phyloP scores from a whole-genome alignment of 1,140 invertebrate species.

The Metaphire vulgaris region DNA sequence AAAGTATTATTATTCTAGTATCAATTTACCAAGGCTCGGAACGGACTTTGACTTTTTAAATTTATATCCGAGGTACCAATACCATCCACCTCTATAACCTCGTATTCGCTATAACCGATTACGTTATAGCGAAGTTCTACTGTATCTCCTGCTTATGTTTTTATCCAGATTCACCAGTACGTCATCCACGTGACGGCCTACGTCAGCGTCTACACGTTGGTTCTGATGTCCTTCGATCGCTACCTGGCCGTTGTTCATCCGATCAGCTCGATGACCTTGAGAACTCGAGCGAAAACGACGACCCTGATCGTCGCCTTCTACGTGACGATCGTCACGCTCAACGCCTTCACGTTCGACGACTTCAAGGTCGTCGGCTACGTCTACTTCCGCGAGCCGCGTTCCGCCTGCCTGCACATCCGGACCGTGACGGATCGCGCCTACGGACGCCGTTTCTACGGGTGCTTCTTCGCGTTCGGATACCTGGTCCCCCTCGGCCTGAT shows the following conservation, averaged over 20 bases:
- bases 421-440: background rate
- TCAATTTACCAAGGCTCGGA: no score
- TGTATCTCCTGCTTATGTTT: no score
- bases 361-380: conserved; percentile 67
- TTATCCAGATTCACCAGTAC: conserved; percentile 79
- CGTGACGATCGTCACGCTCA: conserved; percentile 66
- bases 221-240: no score
- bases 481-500: conserved; percentile 61
- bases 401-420: conserved; percentile 37
- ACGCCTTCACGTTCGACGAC: conserved; percentile 67
- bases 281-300: conserved; percentile 77
- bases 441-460: conserved; percentile 41
- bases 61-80: no score
- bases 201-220: conserved; percentile 85
- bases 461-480: conserved; percentile 54
- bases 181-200: no score
- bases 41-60: no score
- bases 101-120: no score
- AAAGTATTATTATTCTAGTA: no score
- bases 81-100: no score
- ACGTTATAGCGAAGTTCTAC: no score
- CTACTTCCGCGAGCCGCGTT: conserved; percentile 51
- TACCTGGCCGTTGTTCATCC: no score
- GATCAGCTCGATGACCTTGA: conserved; percentile 74
- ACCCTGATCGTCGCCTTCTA: conserved; percentile 65